phyloP scores from a whole-genome alignment of 2,888 invertebrate species.

The Meteorus colon region DNA sequence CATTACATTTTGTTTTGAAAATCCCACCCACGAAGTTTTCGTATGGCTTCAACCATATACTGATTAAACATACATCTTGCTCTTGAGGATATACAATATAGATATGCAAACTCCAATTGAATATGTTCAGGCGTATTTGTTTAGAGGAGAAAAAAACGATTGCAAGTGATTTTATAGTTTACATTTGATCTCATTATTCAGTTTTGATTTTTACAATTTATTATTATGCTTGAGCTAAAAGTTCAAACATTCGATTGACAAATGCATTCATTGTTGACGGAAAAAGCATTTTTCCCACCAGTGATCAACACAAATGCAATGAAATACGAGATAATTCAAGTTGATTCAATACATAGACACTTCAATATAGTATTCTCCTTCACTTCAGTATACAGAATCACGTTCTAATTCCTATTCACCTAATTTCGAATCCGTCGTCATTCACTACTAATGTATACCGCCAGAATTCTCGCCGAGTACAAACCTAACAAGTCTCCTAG shows the following conservation, averaged over 20 bases:
- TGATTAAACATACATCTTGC: slow-evolving; percentile 11
- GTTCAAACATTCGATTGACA: too few relatives aligned
- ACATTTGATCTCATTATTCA: too few relatives aligned
- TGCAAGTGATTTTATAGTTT: too few relatives aligned
- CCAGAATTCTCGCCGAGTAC: slow-evolving; percentile 25
- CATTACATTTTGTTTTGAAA: slow-evolving; percentile 17
- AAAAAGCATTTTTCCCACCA: too few relatives aligned
- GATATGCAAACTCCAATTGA: neutral
- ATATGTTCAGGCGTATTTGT: too few relatives aligned
- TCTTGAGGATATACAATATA: neutral
- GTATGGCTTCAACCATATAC: neutral
- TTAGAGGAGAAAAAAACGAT: too few relatives aligned
- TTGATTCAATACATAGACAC: too few relatives aligned
- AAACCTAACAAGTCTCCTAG: slow-evolving; percentile 19
- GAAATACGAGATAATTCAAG: too few relatives aligned
- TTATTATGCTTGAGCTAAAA: too few relatives aligned
- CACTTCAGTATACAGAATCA: neutral
- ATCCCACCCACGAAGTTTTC: neutral
- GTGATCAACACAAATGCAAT: too few relatives aligned
- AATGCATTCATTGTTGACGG: too few relatives aligned
- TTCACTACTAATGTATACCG: slow-evolving; percentile 26
- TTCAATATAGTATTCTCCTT: neutral
- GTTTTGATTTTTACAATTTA: too few relatives aligned
- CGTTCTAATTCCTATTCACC: slow-evolving; percentile 29
- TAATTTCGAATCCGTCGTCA: slow-evolving; percentile 25